Evolutionary conservation across 2,888 invertebrate genomes (phyloP), one percentile per base, ranked within the genome.

Genomic region (Pyrochroa serraticornis): DNA sequence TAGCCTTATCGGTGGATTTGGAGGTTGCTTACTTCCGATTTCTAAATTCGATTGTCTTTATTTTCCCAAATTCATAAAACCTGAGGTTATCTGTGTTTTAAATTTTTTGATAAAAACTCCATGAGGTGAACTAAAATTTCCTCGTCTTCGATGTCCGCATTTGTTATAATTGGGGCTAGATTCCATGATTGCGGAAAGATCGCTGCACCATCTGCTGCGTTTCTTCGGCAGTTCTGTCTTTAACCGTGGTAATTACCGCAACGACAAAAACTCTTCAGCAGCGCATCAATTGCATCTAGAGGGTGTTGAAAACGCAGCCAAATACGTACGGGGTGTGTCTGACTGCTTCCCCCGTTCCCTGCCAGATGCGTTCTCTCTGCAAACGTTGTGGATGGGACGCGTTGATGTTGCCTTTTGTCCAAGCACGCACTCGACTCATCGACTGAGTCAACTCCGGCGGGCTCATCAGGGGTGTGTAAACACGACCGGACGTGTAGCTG

Each of bases 371-470:
- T 58, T 41, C 32, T 10, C 34, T 44, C 37, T 35, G 32, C 49
- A 49, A 44, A 58, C 53, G 44, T 35, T 38, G 56, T 36, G 38
- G 56, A 56, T 52, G 63, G 61, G 61, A 63, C 63, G 58, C 64
- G 67, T 71, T 70, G 67, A 74, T 74, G 75, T 74, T 74, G 73
- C 69, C 75, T 75, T 76, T 76, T 75, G 74, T 76, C 70, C 68
- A 55, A 69, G 73, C 77, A 77, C 75, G 75, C 75, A 76, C 75
- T 72, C 71, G 69, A 74, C 71, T 76, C 75, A 75, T 75, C 75
- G 72, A 71, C 72, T 73, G 70, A 75, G 75, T 75, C 75, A 76
- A 76, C 75, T 75, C 69, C 66, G 70, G 66, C 70, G 69, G 68
- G 68, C 70, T 73, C 75, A 74, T 74, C 74, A 75, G 73, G 72